Evolutionary conservation across 2,888 invertebrate genomes (phyloP).

Genomic region (Meloe dianella): DNA sequence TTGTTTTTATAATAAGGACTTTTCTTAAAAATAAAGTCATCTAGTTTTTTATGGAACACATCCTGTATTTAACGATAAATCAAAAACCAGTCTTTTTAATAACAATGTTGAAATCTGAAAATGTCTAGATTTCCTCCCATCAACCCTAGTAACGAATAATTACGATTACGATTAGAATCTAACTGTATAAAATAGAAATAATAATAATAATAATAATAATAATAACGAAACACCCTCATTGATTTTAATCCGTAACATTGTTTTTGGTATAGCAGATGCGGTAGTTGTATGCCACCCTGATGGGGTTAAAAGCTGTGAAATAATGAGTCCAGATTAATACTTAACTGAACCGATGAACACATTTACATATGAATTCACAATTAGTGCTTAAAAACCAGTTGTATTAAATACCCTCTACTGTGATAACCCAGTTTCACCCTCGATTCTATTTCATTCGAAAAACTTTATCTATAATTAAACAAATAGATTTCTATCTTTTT

Average conservation of each 20-base stretch:
- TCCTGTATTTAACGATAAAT: not conserved
- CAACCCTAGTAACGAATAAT: not conserved
- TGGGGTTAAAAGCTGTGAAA: slow-evolving; percentile 58
- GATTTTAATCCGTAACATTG: slow-evolving; percentile 48
- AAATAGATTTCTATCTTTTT: slow-evolving; percentile 9
- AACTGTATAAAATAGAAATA: not conserved
- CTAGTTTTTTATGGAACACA: not conserved
- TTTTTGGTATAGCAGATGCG: slow-evolving; percentile 50
- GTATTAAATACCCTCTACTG: slow-evolving; percentile 36
- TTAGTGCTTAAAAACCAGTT: slow-evolving; percentile 55
- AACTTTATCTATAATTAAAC: slow-evolving; percentile 13
- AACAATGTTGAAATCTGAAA: not conserved
- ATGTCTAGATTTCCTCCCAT: not conserved
- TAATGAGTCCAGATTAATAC: slow-evolving; percentile 59
- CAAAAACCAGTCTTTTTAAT: not conserved
- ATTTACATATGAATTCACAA: slow-evolving; percentile 62
- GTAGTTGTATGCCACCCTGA: slow-evolving; percentile 45
- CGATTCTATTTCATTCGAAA: not conserved
- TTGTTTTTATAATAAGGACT: not conserved
- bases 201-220: not conserved
- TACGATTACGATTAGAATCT: not conserved
- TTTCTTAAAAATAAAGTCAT: not conserved
- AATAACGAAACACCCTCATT: slow-evolving; percentile 39
- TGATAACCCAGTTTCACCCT: slow-evolving; percentile 10
- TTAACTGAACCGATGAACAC: slow-evolving; percentile 56